phyloP scores from a whole-genome alignment of 2,797 vertebrate species.

The Euthynnus affinis region DNA sequence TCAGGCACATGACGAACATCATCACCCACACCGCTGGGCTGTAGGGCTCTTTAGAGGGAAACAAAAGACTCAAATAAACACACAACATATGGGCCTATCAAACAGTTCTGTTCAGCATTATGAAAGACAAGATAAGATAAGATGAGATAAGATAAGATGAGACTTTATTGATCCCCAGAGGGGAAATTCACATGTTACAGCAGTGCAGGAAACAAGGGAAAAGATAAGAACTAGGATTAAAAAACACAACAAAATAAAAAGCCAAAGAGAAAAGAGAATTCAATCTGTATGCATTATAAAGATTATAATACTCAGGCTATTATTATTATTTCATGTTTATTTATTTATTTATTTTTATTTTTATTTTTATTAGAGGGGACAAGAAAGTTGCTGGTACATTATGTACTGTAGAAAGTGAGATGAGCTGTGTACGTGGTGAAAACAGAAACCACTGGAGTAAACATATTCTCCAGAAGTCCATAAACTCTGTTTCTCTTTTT shows the following conservation, averaged over 20 bases:
- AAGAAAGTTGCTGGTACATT: neutral
- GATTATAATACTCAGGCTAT: too few species aligned
- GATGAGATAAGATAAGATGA: too few species aligned
- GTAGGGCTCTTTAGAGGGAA: constrained; percentile 89
- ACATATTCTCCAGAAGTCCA: constrained; percentile 61
- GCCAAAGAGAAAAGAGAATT: too few species aligned
- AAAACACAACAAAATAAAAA: too few species aligned
- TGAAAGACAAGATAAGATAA: neutral
- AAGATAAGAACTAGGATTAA: too few species aligned
- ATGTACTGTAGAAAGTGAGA: constrained; percentile 7
- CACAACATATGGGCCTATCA: neutral
- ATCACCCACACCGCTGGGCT: constrained; percentile 98
- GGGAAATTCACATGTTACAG: too few species aligned
- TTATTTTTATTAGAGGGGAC: constrained; percentile 3
- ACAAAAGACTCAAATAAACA: constrained; percentile 7
- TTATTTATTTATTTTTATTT: too few species aligned
- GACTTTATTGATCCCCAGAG: too few species aligned
- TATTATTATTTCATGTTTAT: too few species aligned
- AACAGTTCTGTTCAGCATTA: neutral
- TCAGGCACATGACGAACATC: constrained; percentile 99
- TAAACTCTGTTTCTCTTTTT: constrained; percentile 50
- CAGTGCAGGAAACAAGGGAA: too few species aligned
- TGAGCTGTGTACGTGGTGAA: constrained; percentile 14
- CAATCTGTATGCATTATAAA: too few species aligned
- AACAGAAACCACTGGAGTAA: constrained; percentile 34